Evolutionary conservation across 1,140 invertebrate species (phyloP).

Genomic region (Papilio helenus): DNA sequence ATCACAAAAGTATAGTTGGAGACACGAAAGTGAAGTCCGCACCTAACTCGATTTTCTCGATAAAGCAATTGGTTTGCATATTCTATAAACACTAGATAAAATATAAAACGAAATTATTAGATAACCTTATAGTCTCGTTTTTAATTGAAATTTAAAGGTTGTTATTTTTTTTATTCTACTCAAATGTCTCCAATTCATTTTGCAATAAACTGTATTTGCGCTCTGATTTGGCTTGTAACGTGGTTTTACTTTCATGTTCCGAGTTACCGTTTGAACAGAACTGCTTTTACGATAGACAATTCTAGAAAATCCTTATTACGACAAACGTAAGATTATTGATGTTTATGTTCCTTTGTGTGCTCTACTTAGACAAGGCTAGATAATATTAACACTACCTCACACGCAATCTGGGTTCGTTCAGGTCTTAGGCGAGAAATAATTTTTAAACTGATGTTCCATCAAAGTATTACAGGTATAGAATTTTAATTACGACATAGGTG

Average conservation of each 20-base stretch:
- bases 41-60: background rate
- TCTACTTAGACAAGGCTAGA: background rate
- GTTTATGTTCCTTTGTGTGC: background rate
- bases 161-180: no score
- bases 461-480: no score
- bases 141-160: no score
- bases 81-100: background rate
- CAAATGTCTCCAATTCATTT: background rate
- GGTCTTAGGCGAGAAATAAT: background rate
- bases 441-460: background rate
- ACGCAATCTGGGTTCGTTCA: background rate
- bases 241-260: background rate
- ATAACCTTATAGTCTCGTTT: no score
- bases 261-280: background rate
- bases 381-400: background rate
- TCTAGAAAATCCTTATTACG: conserved; percentile 14
- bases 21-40: background rate
- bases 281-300: background rate
- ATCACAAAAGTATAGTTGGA: background rate
- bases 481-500: no score
- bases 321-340: background rate
- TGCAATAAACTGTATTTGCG: background rate
- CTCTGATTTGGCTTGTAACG: background rate
- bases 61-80: no score
- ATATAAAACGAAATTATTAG: no score